phyloP scores from a whole-genome alignment of 2,888 invertebrate genomes.

The Agonopterix alstromeriana region DNA sequence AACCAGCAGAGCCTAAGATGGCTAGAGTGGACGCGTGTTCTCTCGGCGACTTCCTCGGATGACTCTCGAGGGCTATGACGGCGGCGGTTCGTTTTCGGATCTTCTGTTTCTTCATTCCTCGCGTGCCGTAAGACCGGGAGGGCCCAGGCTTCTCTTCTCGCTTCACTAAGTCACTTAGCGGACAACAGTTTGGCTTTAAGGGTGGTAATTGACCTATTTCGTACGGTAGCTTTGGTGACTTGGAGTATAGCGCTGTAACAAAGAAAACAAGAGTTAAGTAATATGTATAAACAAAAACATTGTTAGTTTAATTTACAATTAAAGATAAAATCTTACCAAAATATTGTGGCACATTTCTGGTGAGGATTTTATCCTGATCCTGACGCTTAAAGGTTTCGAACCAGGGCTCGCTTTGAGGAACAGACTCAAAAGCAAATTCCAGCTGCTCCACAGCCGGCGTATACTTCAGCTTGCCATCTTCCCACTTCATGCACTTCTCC shows the following conservation, averaged over 20 bases:
- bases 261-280: constrained; percentile 7
- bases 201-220: constrained; percentile 82
- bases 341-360: constrained; percentile 76
- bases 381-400: constrained; percentile 86
- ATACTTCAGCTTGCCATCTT: constrained; percentile 60
- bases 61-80: constrained; percentile 59
- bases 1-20: constrained; percentile 80
- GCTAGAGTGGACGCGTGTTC: constrained; percentile 93
- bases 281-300: background rate
- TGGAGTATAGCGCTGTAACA: constrained; percentile 72
- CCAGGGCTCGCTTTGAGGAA: constrained; percentile 87
- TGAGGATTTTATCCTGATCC: constrained; percentile 81
- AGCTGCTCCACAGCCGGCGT: constrained; percentile 77
- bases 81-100: constrained; percentile 47
- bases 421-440: constrained; percentile 85
- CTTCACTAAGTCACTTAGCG: constrained; percentile 62
- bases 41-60: constrained; percentile 89
- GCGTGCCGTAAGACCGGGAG: constrained; percentile 55
- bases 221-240: constrained; percentile 84
- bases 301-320: background rate
- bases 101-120: constrained; percentile 58
- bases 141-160: constrained; percentile 57
- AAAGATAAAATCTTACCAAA: constrained; percentile 52
- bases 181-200: constrained; percentile 74
- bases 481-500: constrained; percentile 65